Evolutionary conservation across 2,888 invertebrate species (phyloP).

Genomic region (Omphaloscelis lunosa): DNA sequence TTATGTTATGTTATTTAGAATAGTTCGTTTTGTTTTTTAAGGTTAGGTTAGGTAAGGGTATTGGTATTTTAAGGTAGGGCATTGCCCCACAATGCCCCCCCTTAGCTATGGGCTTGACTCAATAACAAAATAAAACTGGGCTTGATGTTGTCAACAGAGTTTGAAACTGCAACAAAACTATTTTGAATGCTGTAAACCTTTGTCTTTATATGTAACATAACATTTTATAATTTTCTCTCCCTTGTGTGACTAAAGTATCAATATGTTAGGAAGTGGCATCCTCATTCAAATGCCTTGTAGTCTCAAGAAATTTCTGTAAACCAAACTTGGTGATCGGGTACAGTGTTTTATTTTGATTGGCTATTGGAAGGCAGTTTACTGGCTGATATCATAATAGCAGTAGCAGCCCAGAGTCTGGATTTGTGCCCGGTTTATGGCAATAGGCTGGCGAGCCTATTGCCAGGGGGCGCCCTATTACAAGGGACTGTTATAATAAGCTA

Average conservation of each 20-base stretch:
- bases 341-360: background rate
- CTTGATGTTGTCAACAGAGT: background rate
- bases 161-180: background rate
- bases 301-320: background rate
- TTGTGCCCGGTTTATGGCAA: background rate
- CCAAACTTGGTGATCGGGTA: background rate
- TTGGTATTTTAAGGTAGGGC: too few relatives aligned
- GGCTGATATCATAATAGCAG: background rate
- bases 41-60: too few relatives aligned
- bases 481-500: background rate
- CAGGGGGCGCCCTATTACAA: background rate
- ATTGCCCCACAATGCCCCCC: too few relatives aligned
- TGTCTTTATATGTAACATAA: too few relatives aligned
- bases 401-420: background rate
- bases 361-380: background rate
- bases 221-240: background rate
- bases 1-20: too few relatives aligned
- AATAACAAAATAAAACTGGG: slow-evolving; percentile 4
- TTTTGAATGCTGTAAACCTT: background rate
- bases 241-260: background rate
- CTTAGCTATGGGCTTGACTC: too few relatives aligned
- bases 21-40: too few relatives aligned
- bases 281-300: background rate
- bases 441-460: background rate
- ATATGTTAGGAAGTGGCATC: background rate